phyloP scores from a whole-genome alignment of 1,140 invertebrate species.

The Neotoxoptera formosana region DNA sequence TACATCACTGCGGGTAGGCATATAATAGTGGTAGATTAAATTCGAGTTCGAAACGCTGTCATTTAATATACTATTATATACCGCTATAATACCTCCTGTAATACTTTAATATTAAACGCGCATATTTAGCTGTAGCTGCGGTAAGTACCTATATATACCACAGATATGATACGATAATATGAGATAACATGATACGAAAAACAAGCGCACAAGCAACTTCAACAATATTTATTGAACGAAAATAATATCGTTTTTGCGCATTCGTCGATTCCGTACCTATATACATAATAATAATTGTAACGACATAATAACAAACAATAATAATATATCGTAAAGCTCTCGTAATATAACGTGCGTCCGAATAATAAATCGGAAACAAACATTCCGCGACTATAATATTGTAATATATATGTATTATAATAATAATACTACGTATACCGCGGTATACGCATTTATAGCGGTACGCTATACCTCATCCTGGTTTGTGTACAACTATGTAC shows the following conservation, averaged over 20 bases:
- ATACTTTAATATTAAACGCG: not conserved
- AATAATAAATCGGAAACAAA: constrained; percentile 23
- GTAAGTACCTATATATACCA: not conserved
- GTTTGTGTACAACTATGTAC: no score
- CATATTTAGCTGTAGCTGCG: not conserved
- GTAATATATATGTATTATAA: no score
- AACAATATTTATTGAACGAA: not conserved
- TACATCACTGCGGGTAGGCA: not conserved
- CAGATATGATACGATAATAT: no score
- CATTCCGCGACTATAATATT: not conserved
- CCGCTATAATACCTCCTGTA: no score
- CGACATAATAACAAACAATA: not conserved
- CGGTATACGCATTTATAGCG: no score
- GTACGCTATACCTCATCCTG: not conserved
- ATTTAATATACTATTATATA: no score
- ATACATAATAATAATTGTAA: not conserved
- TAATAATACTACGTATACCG: no score
- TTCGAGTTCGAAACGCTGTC: not conserved
- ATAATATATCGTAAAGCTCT: not conserved
- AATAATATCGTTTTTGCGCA: not conserved
- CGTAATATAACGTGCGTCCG: not conserved
- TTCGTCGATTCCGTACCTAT: not conserved
- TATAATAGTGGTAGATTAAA: not conserved
- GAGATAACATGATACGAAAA: not conserved
- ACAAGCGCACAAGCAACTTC: not conserved